Evolutionary conservation across 2,888 invertebrate genomes (phyloP).

Genomic region (Pasiphila rectangulata): DNA sequence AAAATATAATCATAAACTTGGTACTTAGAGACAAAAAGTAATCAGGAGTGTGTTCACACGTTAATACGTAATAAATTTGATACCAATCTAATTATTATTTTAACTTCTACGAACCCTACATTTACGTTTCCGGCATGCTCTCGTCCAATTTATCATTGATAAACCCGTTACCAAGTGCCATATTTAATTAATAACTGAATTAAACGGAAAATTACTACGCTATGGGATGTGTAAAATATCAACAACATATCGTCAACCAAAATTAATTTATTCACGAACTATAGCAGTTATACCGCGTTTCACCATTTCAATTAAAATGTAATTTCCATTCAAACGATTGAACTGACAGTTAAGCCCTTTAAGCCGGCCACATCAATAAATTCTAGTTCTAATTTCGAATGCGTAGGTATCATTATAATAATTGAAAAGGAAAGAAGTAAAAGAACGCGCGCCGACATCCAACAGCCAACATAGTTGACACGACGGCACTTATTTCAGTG

Average conservation of each 20-base stretch:
- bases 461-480: slow-evolving; percentile 53
- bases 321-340: slow-evolving; percentile 8
- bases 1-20: too few species aligned
- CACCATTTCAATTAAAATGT: slow-evolving; percentile 8
- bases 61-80: too few species aligned
- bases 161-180: too few species aligned
- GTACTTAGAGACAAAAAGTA: too few species aligned
- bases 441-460: slow-evolving; percentile 44
- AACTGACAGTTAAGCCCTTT: slow-evolving; percentile 12
- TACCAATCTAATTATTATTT: too few species aligned
- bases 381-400: slow-evolving; percentile 50
- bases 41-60: too few species aligned
- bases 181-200: too few species aligned
- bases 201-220: too few species aligned
- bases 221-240: too few species aligned
- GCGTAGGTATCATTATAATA: slow-evolving; percentile 38
- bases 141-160: too few species aligned
- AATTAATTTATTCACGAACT: not conserved
- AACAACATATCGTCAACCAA: not conserved
- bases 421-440: slow-evolving; percentile 38
- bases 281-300: not conserved
- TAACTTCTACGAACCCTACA: too few species aligned
- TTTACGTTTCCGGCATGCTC: too few species aligned
- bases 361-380: slow-evolving; percentile 30
- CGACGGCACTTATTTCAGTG: slow-evolving; percentile 59